Evolutionary conservation across 1,140 invertebrate species (phyloP).

Genomic region (Drosophila pseudoananassae): DNA sequence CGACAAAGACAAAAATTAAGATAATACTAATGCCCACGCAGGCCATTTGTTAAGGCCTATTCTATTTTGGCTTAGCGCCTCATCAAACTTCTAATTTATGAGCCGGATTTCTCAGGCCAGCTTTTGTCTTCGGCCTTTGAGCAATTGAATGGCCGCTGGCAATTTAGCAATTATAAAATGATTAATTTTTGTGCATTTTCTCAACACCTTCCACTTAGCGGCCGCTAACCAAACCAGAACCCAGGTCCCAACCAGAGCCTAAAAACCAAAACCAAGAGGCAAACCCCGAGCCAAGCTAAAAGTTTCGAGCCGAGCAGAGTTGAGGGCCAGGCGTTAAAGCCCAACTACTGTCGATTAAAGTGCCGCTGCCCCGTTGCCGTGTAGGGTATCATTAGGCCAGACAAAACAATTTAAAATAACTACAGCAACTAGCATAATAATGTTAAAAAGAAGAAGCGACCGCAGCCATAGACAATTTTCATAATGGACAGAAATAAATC

Average conservation of each 20-base stretch:
- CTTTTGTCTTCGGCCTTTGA: conserved; percentile 13
- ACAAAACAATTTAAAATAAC: conserved; percentile 82
- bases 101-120: conserved; percentile 30
- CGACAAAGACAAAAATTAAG: neutral
- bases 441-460: conserved; percentile 59
- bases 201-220: conserved; percentile 80
- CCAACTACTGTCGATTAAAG: conserved; percentile 79
- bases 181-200: conserved; percentile 82
- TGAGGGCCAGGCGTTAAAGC: conserved; percentile 67
- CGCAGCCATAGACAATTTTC: conserved; percentile 73
- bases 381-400: conserved; percentile 77
- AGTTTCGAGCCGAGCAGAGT: conserved; percentile 6
- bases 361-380: conserved; percentile 64
- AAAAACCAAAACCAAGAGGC: neutral
- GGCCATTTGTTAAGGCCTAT: conserved; percentile 46
- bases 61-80: conserved; percentile 53
- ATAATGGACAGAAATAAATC: conserved; percentile 80
- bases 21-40: conserved; percentile 29
- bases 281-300: neutral
- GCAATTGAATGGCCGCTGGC: conserved; percentile 55
- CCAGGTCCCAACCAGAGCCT: neutral
- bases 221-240: conserved; percentile 36
- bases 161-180: conserved; percentile 81
- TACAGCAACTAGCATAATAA: conserved; percentile 80
- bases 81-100: conserved; percentile 57